Base-by-base conservation (phyloP, 2,888 invertebrate genomes). In the Geophilus truncorum region DNA sequence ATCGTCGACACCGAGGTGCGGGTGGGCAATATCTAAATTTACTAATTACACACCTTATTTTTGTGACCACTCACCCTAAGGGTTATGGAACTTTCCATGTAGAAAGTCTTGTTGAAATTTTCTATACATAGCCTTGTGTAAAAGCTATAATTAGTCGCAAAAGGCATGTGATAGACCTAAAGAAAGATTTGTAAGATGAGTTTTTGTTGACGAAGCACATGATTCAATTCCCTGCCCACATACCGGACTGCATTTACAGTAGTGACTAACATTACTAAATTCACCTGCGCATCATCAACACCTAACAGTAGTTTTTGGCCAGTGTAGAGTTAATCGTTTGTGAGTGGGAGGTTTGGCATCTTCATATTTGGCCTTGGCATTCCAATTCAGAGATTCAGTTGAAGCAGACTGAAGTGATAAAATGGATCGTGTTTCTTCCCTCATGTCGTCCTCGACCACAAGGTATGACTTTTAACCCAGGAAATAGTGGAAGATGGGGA, bases 311-410 rank as follows among this genome's bases (percentile, higher is more conserved):
- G 23, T 62, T 23, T 62, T 62, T 9, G 21, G 23, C 23, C 62
- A 1, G 21, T 62, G 5, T 3, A 23, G 10, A 10, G 5, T 25
- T n/a, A 7, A 1, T 21, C 1, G 21, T 21, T 57, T 62, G 62
- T 23, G 23, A 62, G 62, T 62, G 62, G 62, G 62, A 1, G 62
- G 25, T 25, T 62, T 62, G 5, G 1, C 23, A 5, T 62, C 15
- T n/a, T 62, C 23, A 62, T 62, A 62, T 62, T 62, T 62, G 62
- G 62, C 62, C 62, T 62, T 62, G 62, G 62, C 62, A 25, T 62
- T 21, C 62, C 62, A 1, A n/a, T n/a, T n/a, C 57, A 5, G 5
- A 62, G 10, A 7, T 25, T 62, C 62, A 62, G 62, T 62, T 62
- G 62, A 62, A 6, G 62, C 62, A 7, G 6, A 5, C 62, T 9